Conservation (phyloP, 2,113 vertebrate species). For the Caracal caracal region DNA sequence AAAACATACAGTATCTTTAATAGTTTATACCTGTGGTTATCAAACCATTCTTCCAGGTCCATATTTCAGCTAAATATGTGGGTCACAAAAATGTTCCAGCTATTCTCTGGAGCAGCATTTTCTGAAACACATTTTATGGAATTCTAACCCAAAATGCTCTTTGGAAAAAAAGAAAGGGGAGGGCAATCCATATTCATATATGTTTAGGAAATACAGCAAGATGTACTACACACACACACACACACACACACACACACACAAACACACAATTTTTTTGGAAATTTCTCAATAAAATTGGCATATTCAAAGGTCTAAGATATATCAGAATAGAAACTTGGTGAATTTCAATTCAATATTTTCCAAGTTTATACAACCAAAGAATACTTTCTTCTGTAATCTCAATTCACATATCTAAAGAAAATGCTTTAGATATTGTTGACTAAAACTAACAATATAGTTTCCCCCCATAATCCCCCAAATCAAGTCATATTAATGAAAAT, state of each 20-base stretch:
- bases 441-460: not conserved
- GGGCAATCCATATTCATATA: not conserved
- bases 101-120: not conserved
- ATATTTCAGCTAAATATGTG: not conserved
- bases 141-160: not conserved
- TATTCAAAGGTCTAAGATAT: not conserved
- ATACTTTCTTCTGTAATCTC: not conserved
- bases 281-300: not conserved
- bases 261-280: not conserved
- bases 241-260: not conserved
- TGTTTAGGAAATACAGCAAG: slow-evolving; percentile 7
- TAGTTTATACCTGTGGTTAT: not conserved
- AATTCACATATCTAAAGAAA: not conserved
- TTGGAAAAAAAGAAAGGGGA: not conserved
- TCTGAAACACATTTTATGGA: not conserved
- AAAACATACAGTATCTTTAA: not conserved
- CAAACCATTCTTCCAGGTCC: not conserved
- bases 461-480: not conserved
- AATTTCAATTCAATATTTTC: not conserved
- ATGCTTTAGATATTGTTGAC: not conserved
- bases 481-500: not conserved
- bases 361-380: not conserved
- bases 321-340: not conserved
- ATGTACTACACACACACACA: not conserved
- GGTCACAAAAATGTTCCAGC: not conserved